Evolutionary conservation across 2,888 invertebrate genomes (phyloP), one percentile per base, ranked within the genome.

Genomic region (Idaea straminata): DNA sequence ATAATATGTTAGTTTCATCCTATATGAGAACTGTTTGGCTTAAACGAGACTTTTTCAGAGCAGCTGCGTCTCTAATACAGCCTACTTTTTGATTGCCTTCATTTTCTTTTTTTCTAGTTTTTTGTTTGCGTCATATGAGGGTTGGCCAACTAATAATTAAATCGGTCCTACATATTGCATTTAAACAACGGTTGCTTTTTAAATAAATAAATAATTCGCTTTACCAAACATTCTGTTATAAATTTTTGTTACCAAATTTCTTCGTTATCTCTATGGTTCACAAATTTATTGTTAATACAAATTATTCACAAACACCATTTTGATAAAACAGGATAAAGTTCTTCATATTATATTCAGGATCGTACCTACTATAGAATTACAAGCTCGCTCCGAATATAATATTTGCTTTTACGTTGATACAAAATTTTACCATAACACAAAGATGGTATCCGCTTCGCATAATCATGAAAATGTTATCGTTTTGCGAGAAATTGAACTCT

Each of bases 381-480:
- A 47, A 47, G 47, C 47, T 47, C 59, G 10, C 59, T 59, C 34
- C 16, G 34, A 59, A 59, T 59, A 59, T 59, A 25, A 59, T 59
- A 34, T 59, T 59, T 59, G 59, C 64, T 69, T 69, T 69, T 69
- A 69, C 66, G 69, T 66, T 65, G 62, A 69, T 66, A 69, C 65
- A 66, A 66, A 66, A 69, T 69, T 69, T 70, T 70, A 68, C 67
- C 68, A 71, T 78, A 74, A 82, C 78, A 83, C 77, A 73, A 80
- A 81, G 76, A 77, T 80, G 77, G 75, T 80, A 80, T 80, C 78
- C 77, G 73, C 73, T 72, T 79, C 78, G 80, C 80, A 85, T 86
- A 83, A 85, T 83, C 82, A 81, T 83, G 83, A 85, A 84, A 87
- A 84, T 82, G 83, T 82, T 85, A 83, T 83, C 81, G 81, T 73